phyloP scores from a whole-genome alignment of 2,888 invertebrate species.

The Argyresthia goedartella region DNA sequence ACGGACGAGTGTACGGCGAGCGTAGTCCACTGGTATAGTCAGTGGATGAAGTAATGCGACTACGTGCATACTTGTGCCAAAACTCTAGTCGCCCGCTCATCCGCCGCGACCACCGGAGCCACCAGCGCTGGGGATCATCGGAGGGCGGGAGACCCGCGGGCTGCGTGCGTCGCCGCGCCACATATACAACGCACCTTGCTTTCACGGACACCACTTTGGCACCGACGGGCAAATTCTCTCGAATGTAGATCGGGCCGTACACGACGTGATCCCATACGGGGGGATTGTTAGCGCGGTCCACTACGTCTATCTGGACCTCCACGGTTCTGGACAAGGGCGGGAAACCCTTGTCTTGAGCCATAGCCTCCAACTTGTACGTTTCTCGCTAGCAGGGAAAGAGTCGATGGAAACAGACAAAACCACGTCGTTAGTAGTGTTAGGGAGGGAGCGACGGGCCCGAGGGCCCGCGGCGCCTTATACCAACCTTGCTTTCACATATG shows the following conservation, averaged over 20 bases:
- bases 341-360: conserved; percentile 97
- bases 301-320: conserved; percentile 98
- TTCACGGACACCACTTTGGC: conserved; percentile 98
- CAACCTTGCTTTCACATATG: conserved; percentile 98
- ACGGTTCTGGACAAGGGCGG: conserved; percentile 96
- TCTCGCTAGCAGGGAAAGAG: conserved; percentile 85
- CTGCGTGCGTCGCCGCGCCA: conserved; percentile 74
- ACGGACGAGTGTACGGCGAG: too few relatives aligned
- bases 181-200: conserved; percentile 92
- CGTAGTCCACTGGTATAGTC: too few relatives aligned
- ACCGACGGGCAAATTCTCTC: conserved; percentile 98
- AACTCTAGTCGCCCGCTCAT: background rate
- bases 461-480: conserved; percentile 75
- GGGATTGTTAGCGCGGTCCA: conserved; percentile 97
- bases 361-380: conserved; percentile 98
- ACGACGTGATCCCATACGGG: conserved; percentile 97
- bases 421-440: conserved; percentile 77
- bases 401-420: conserved; percentile 77
- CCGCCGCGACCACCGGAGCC: background rate
- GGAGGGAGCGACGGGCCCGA: conserved; percentile 62
- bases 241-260: conserved; percentile 97
- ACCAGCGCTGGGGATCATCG: background rate
- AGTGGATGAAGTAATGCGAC: too few relatives aligned
- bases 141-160: conserved; percentile 37
- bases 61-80: conserved; percentile 8